phyloP scores from a whole-genome alignment of 2,888 invertebrate genomes.

The Brachyptera putata region DNA sequence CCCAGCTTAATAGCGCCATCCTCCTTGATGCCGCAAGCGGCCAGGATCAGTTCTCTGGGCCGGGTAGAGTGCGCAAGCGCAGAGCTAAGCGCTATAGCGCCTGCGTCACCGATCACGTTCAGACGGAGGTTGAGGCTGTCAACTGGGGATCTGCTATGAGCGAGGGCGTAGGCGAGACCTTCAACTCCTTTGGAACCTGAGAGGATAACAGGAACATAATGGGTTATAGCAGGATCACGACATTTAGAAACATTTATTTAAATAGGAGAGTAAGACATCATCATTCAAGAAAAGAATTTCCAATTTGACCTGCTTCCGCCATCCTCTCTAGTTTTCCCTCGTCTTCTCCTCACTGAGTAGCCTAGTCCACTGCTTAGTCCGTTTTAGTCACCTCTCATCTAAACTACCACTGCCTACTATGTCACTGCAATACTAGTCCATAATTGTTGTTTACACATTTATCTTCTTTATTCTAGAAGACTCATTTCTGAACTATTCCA shows the following conservation, averaged over 20 bases:
- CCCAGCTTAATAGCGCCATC: constrained; percentile 52
- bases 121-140: constrained; percentile 52
- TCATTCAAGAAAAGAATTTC: not conserved
- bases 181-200: constrained; percentile 46
- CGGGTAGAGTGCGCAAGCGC: constrained; percentile 49
- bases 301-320: not conserved
- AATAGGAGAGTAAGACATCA: not conserved
- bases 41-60: constrained; percentile 53
- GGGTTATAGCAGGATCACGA: not conserved
- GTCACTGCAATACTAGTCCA: too few relatives aligned
- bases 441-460: too few relatives aligned
- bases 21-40: constrained; percentile 53
- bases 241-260: not conserved
- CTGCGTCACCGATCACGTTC: constrained; percentile 56
- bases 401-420: too few relatives aligned
- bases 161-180: constrained; percentile 52
- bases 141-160: constrained; percentile 49
- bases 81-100: constrained; percentile 55
- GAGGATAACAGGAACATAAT: not conserved
- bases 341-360: too few relatives aligned
- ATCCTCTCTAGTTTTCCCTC: too few relatives aligned
- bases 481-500: too few relatives aligned
- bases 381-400: too few relatives aligned
- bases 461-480: too few relatives aligned
- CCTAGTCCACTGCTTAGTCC: too few relatives aligned